These are phyloP conservation scores for Takifugu bimaculatus DNA, from an alignment of 2,113 vertebrate genomes.

Conservation along the genomic window DNA sequence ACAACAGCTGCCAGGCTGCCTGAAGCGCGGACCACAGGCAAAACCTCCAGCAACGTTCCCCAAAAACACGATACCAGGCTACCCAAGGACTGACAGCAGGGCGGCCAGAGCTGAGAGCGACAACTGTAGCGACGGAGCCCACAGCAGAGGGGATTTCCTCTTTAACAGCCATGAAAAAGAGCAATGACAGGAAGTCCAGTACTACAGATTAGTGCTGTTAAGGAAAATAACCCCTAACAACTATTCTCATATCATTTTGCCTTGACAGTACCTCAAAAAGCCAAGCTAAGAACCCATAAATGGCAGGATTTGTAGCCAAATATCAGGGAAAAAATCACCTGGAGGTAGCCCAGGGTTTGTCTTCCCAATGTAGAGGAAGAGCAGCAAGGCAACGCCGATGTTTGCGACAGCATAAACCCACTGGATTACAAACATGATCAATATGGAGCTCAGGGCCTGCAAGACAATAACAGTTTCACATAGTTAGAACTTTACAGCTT, in stretches of 20 bases:
- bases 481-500: background rate
- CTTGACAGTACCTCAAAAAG: background rate
- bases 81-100: background rate
- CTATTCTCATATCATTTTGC: background rate
- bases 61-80: background rate
- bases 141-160: background rate
- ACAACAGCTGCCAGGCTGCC: slow-evolving; percentile 63
- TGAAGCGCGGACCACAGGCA: slow-evolving; percentile 14
- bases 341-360: slow-evolving; percentile 86
- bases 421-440: slow-evolving; percentile 94
- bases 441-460: slow-evolving; percentile 82
- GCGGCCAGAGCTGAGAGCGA: background rate
- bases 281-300: background rate
- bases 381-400: slow-evolving; percentile 78
- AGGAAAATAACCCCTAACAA: too few relatives aligned
- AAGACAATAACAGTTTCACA: slow-evolving; percentile 26
- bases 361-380: slow-evolving; percentile 92
- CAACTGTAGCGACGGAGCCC: background rate
- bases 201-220: too few relatives aligned
- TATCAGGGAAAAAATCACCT: slow-evolving; percentile 70
- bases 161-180: background rate
- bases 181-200: too few relatives aligned
- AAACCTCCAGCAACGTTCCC: slow-evolving; percentile 14
- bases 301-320: background rate
- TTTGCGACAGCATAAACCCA: slow-evolving; percentile 90